These are phyloP conservation scores for Amiota mariae DNA, from an alignment of 2,888 invertebrate genomes.

Conservation along the genomic window DNA sequence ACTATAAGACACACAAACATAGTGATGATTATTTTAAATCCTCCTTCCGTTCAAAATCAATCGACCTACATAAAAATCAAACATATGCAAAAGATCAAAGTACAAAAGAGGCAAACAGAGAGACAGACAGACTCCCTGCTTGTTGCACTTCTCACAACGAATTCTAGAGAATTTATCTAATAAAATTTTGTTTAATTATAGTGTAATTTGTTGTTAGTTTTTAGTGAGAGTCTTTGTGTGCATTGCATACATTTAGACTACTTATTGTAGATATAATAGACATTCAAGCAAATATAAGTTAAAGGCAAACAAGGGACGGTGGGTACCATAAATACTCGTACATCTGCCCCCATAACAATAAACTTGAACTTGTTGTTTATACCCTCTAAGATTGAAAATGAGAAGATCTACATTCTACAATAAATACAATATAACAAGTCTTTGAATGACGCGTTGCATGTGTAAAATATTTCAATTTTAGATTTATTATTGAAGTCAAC, in stretches of 20 bases:
- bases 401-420: conserved; percentile 13
- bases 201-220: conserved; percentile 54
- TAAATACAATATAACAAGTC: conserved; percentile 2
- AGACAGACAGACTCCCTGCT: too few species aligned
- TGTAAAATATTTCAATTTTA: conserved; percentile 5
- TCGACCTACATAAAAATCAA: not conserved
- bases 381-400: not conserved
- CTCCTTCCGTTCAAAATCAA: too few species aligned
- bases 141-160: too few species aligned
- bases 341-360: conserved; percentile 42
- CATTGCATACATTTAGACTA: conserved; percentile 34
- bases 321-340: not conserved
- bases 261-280: not conserved
- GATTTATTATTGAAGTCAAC: conserved; percentile 18
- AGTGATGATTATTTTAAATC: too few species aligned
- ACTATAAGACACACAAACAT: too few species aligned
- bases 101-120: too few species aligned
- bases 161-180: conserved; percentile 3
- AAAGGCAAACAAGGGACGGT: not conserved
- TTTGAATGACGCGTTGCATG: not conserved
- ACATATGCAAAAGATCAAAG: conserved; percentile 58
- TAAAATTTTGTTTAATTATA: conserved; percentile 58
- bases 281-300: not conserved
- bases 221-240: conserved; percentile 25
- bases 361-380: conserved; percentile 61